Evolutionary conservation across 2,888 invertebrate species (phyloP).

Genomic region (Teinopalpus imperialis): DNA sequence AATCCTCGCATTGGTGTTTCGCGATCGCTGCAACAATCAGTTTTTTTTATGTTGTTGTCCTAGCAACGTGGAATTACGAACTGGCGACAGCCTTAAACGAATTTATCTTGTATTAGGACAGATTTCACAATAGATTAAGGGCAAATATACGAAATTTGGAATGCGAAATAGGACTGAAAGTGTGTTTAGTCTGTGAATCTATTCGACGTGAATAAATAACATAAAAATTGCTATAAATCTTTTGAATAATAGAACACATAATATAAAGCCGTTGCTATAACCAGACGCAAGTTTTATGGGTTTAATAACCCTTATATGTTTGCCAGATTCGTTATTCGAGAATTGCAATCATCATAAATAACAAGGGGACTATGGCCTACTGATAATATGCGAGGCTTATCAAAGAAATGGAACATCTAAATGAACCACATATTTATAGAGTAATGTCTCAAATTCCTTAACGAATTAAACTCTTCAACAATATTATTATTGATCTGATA

Average conservation of each 20-base stretch:
- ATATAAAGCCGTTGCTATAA: constrained; percentile 13
- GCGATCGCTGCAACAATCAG: no score
- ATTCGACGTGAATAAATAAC: constrained; percentile 8
- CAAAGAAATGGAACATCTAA: no score
- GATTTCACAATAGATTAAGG: not conserved
- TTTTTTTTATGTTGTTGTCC: no score
- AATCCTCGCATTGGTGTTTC: no score
- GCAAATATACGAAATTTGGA: not conserved
- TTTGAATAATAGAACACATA: constrained; percentile 7
- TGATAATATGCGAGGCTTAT: no score
- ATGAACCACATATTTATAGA: no score
- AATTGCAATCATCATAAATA: constrained; percentile 19
- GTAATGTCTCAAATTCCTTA: no score
- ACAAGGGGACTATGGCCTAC: not conserved
- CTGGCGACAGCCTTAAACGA: no score
- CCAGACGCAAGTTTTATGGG: constrained; percentile 17
- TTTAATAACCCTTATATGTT: constrained; percentile 22
- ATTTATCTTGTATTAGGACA: not conserved
- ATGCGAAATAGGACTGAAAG: not conserved
- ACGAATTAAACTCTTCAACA: no score
- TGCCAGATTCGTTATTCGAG: constrained; percentile 6
- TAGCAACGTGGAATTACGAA: no score
- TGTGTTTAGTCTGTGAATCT: not conserved
- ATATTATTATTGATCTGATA: no score
- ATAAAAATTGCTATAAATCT: constrained; percentile 18